Conservation (phyloP, 2,888 invertebrate species). For the Bimastos eiseni region DNA sequence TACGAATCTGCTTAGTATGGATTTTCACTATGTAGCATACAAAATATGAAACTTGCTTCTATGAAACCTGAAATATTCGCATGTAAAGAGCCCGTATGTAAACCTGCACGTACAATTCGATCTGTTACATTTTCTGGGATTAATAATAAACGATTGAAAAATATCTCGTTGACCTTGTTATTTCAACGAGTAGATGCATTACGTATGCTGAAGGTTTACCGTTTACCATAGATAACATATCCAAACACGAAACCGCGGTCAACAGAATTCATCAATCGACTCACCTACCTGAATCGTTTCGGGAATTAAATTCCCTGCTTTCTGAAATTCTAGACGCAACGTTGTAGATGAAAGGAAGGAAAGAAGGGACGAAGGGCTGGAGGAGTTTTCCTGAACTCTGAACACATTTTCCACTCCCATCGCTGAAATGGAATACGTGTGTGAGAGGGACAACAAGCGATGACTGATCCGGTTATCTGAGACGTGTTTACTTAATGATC, state of each 20-base stretch:
- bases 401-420: not conserved
- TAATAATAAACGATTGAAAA: not conserved
- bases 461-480: not conserved
- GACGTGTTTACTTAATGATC: not conserved
- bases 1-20: no score
- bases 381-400: not conserved
- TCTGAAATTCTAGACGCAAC: not conserved
- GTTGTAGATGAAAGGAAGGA: constrained; percentile 1
- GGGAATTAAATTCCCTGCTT: not conserved
- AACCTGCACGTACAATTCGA: not conserved
- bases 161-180: not conserved
- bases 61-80: no score
- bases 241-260: not conserved
- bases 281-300: not conserved
- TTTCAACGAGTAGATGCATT: not conserved
- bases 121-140: not conserved
- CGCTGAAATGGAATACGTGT: not conserved
- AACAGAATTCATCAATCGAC: not conserved
- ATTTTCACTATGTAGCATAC: no score
- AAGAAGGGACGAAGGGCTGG: not conserved
- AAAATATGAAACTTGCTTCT: no score
- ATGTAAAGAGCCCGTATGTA: no score
- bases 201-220: not conserved
- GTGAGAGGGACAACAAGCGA: not conserved
- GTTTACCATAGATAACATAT: not conserved